phyloP scores from a whole-genome alignment of 2,113 vertebrate genomes.

The Dipodomys merriami region DNA sequence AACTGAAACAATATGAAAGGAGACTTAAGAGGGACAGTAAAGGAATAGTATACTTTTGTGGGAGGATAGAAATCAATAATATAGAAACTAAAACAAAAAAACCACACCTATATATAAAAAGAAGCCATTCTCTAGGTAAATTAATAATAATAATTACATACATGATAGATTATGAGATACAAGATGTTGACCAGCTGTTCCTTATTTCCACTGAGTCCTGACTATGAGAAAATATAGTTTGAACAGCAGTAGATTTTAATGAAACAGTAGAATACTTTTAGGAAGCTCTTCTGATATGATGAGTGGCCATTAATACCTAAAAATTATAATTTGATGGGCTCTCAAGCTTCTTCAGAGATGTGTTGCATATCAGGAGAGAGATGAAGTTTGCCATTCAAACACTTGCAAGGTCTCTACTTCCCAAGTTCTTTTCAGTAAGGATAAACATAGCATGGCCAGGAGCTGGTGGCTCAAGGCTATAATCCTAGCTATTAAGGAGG shows the following conservation, averaged over 20 bases:
- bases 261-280: conserved; percentile 18
- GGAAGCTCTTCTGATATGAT: neutral
- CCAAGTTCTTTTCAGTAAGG: neutral
- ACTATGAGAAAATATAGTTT: conserved; percentile 58
- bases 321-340: neutral
- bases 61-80: neutral
- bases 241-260: conserved; percentile 20
- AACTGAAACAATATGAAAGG: conserved; percentile 26
- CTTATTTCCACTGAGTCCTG: conserved; percentile 59
- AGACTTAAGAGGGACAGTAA: neutral
- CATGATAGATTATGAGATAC: conserved; percentile 59
- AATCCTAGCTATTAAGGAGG: too few relatives aligned
- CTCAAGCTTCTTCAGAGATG: neutral
- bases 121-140: conserved; percentile 28
- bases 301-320: conserved; percentile 15
- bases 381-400: neutral
- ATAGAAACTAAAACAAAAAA: too few relatives aligned
- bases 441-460: neutral
- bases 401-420: neutral
- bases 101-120: neutral
- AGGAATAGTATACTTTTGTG: conserved; percentile 37
- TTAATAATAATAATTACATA: conserved; percentile 61
- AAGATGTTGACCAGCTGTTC: conserved; percentile 71
- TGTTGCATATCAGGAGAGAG: neutral
- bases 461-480: too few relatives aligned